phyloP scores from a whole-genome alignment of 1,140 invertebrate species.

The Zaprionus gabonicus region DNA sequence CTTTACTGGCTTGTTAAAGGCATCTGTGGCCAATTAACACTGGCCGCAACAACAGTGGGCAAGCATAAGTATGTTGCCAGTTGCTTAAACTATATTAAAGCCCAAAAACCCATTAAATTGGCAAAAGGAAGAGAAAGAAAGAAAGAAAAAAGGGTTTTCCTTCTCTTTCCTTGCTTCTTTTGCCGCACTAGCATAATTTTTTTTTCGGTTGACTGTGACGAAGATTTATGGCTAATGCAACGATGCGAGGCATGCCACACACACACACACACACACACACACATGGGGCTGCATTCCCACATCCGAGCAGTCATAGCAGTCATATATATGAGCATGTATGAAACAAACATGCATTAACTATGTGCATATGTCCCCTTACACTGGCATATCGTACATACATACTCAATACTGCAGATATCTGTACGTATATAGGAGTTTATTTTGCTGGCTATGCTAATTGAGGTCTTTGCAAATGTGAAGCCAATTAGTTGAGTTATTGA shows the following conservation, averaged over 20 bases:
- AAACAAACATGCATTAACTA: neutral
- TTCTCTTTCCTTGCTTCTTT: neutral
- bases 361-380: neutral
- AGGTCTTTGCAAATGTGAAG: neutral
- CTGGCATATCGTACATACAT: no score
- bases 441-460: neutral
- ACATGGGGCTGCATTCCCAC: neutral
- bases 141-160: neutral
- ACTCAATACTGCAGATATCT: no score
- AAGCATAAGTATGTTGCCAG: slow-evolving; percentile 5
- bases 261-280: neutral
- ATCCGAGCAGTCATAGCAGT: slow-evolving; percentile 4
- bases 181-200: slow-evolving; percentile 56
- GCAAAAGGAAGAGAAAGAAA: neutral
- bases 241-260: slow-evolving; percentile 57
- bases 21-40: slow-evolving; percentile 27
- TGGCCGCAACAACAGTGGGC: neutral
- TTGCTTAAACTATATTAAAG: slow-evolving; percentile 7
- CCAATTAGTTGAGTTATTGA: slow-evolving; percentile 5
- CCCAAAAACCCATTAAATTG: neutral
- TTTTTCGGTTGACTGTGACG: slow-evolving; percentile 52
- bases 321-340: slow-evolving; percentile 2
- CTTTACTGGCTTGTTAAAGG: slow-evolving; percentile 5
- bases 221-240: slow-evolving; percentile 75
- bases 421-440: neutral